phyloP scores from a whole-genome alignment of 2,797 vertebrate species.

The Myotis planiceps region DNA sequence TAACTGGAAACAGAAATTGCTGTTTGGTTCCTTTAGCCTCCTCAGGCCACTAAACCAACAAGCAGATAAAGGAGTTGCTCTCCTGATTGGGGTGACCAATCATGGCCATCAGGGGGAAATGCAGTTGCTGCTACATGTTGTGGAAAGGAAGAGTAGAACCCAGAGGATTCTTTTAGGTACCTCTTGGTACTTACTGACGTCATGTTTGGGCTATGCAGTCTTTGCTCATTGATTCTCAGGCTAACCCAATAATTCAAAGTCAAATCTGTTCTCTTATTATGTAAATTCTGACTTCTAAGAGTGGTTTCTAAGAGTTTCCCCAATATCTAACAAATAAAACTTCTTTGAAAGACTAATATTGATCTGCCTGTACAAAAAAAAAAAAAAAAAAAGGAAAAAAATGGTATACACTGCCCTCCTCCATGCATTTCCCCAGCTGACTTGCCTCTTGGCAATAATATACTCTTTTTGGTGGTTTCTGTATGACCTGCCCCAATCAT shows the following conservation, averaged over 20 bases:
- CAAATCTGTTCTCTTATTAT: not conserved
- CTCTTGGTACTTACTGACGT: not conserved
- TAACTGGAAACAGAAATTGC: not conserved
- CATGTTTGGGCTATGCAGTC: not conserved
- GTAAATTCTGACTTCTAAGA: not conserved
- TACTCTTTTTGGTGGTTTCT: not conserved
- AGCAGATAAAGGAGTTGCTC: not conserved
- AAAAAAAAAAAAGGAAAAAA: not conserved
- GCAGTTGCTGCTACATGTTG: not conserved
- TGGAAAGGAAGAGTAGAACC: not conserved
- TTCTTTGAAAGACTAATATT: not conserved
- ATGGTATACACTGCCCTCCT: not conserved
- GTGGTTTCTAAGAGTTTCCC: not conserved
- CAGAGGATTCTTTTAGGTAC: not conserved
- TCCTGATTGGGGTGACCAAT: not conserved
- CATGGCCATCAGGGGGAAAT: not conserved
- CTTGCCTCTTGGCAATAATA: not conserved
- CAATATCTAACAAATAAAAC: not conserved
- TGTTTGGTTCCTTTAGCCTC: not conserved
- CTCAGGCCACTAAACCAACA: not conserved
- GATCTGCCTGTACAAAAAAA: not conserved
- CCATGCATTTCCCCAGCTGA: not conserved
- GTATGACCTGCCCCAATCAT: not conserved
- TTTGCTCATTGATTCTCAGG: not conserved
- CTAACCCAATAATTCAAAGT: not conserved